These are phyloP conservation scores for Amphipyra tragopoginis DNA, from an alignment of 2,888 invertebrate species.

Conservation along the genomic window DNA sequence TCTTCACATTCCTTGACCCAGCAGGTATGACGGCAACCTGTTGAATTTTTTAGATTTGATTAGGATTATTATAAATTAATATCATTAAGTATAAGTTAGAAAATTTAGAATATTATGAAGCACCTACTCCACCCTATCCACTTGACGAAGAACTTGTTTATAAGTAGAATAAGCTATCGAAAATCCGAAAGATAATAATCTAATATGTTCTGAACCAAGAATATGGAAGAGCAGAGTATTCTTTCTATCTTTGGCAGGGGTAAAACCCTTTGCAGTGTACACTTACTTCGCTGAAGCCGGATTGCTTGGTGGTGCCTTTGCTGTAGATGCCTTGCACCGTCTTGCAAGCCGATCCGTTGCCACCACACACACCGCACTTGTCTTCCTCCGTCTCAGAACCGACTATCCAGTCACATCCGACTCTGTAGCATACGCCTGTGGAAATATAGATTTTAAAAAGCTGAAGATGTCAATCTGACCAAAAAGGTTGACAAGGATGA, in stretches of 20 bases:
- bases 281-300: conserved; percentile 89
- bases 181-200: background rate
- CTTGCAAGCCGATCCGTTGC: conserved; percentile 95
- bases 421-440: conserved; percentile 92
- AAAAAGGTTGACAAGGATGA: too few species aligned
- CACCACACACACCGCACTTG: conserved; percentile 96
- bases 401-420: conserved; percentile 97
- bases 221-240: background rate
- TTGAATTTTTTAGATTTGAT: conserved; percentile 34
- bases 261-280: background rate
- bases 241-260: too few species aligned
- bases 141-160: conserved; percentile 12
- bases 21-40: conserved; percentile 93
- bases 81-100: background rate
- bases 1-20: conserved; percentile 94
- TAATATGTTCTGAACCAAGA: background rate
- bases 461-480: too few species aligned
- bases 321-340: conserved; percentile 93
- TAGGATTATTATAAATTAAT: conserved; percentile 1
- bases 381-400: conserved; percentile 95
- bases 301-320: conserved; percentile 89
- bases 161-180: background rate
- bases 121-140: background rate
- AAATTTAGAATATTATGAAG: background rate
- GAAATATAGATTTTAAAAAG: conserved; percentile 7